Evolutionary conservation across 2,888 invertebrate species (phyloP).

Genomic region (Tetropium fuscum): DNA sequence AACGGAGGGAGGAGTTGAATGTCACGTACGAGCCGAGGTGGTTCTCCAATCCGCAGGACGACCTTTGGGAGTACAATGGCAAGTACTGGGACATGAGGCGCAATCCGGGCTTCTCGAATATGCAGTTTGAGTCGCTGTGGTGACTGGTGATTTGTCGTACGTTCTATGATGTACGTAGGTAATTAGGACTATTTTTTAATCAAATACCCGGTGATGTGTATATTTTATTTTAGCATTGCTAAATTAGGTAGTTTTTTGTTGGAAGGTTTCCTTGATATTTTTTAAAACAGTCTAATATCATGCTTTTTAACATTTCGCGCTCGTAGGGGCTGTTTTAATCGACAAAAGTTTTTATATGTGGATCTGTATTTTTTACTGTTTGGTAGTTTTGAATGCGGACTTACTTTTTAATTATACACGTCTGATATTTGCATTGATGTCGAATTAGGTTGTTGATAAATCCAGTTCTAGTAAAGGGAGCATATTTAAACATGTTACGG

Average conservation of each 20-base stretch:
- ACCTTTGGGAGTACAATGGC: slow-evolving; percentile 76
- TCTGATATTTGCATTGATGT: too few relatives aligned
- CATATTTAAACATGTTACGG: too few relatives aligned
- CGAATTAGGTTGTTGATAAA: too few relatives aligned
- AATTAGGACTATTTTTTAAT: slow-evolving; percentile 26
- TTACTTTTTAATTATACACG: too few relatives aligned
- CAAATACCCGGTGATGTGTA: slow-evolving; percentile 30
- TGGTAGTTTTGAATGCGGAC: too few relatives aligned
- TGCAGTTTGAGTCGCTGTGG: slow-evolving; percentile 73
- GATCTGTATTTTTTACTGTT: neutral
- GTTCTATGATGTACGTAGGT: slow-evolving; percentile 12
- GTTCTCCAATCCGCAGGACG: slow-evolving; percentile 68
- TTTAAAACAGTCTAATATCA: slow-evolving; percentile 19
- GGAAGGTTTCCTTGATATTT: slow-evolving; percentile 9
- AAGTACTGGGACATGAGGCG: slow-evolving; percentile 82
- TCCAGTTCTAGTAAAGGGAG: too few relatives aligned
- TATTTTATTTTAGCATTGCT: slow-evolving; percentile 25
- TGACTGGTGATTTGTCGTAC: slow-evolving; percentile 63
- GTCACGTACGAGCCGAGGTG: slow-evolving; percentile 68
- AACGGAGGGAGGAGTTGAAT: slow-evolving; percentile 70
- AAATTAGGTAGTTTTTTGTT: slow-evolving; percentile 20
- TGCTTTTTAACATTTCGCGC: slow-evolving; percentile 11
- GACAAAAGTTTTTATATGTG: neutral
- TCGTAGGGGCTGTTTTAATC: neutral
- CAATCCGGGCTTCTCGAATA: slow-evolving; percentile 73